A percentile compares a stretch with the other conserved stretches of the same genome.
Conservation (phyloP, 2,113 vertebrate genomes). For the Scomber scombrus region DNA sequence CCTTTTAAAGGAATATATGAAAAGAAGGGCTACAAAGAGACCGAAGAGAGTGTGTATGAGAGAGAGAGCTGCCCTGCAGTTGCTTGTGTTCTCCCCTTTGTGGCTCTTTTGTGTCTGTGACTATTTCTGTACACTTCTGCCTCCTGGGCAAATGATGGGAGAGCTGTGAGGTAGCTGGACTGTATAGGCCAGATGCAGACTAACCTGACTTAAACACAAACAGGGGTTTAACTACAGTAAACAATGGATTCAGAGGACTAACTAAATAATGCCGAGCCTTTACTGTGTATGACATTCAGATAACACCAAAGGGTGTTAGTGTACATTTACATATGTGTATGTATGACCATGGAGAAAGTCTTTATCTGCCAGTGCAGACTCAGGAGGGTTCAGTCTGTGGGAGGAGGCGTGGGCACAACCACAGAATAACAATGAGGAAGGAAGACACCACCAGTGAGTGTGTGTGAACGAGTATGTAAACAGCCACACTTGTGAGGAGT, state of each 20-base stretch:
- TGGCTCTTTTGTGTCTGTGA: slow-evolving; percentile 66
- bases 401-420: slow-evolving; percentile 21
- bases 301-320: not conserved
- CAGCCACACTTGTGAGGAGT: too few species aligned
- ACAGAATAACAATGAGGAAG: slow-evolving; percentile 66
- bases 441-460: slow-evolving; percentile 44
- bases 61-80: slow-evolving; percentile 66
- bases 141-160: slow-evolving; percentile 50
- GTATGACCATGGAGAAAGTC: slow-evolving; percentile 4
- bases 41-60: slow-evolving; percentile 17
- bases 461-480: not conserved
- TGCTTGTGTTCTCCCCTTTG: slow-evolving; percentile 61
- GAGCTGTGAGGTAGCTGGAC: slow-evolving; percentile 39
- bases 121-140: slow-evolving; percentile 73
- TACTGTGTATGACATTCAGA: not conserved
- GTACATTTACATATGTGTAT: slow-evolving; percentile 2
- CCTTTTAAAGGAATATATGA: slow-evolving; percentile 57
- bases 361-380: slow-evolving; percentile 47
- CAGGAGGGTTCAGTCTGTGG: slow-evolving; percentile 37
- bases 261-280: not conserved
- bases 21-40: slow-evolving; percentile 52
- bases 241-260: not conserved
- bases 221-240: not conserved
- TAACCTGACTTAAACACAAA: not conserved
- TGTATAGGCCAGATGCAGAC: slow-evolving; percentile 9